Evolutionary conservation across 2,888 invertebrate genomes (phyloP), one percentile per base, ranked within the genome.

Genomic region (Caenorhabditis panamensis): DNA sequence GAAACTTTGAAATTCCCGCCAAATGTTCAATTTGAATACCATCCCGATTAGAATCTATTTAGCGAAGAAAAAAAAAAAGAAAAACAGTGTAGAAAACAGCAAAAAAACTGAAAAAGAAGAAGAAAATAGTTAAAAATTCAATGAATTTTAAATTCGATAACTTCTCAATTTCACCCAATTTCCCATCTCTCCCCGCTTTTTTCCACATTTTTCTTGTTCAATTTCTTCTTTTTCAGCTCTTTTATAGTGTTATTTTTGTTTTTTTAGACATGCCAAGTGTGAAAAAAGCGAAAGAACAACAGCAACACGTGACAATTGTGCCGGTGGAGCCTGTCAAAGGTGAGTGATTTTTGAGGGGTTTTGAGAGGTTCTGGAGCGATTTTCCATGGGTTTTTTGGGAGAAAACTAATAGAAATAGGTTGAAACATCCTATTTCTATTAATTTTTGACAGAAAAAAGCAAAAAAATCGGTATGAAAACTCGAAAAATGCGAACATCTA

Each of bases 281-380:
- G 22, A 80, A 66, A 66, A 64, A 64, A 18, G 36, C 44, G 11
- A 76, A 64, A 11, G 44, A 58, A 28, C 51, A 36, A 61, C 73
- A 79, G 22, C 80, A 80, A 64, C 80, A 80, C 54, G 80, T 80
- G 36, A 80, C 80, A 20, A 80, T 80, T 56, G 69, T 80, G 8
- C 80, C 80, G 11, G 80, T 80, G n/a, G 80, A 80, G 31, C 47
- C 69, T 2, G 68, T 79, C 5, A 80, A 75, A 71, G 75, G 80
- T 75, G 28, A 49, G 41, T 22, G 26, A 28, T 67, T 22, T 64
- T 53, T 13, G 36, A n/a, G 31, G 18, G 8, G 41, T 41, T 41
- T 41, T 11, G 13, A 41, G 13, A 13, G n/a, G n/a, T n/a, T n/a
- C n/a, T n/a, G n/a, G n/a, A n/a, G n/a, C 5, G 8, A 54, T 24